Conservation (phyloP, 2,113 vertebrate genomes). For the Promerops cafer region DNA sequence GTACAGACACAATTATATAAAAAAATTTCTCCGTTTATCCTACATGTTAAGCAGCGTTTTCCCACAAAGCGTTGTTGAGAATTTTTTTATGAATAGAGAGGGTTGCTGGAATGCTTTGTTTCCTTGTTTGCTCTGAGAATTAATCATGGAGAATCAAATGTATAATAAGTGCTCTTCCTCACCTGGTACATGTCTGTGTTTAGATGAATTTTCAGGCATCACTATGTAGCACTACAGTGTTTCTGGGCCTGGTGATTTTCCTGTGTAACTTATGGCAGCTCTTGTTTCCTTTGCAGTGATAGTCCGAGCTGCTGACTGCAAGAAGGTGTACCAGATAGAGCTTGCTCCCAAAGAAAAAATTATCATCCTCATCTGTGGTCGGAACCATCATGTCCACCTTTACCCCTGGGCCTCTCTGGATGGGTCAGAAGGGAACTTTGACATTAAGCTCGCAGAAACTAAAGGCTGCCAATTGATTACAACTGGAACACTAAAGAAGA, state of each 20-base stretch:
- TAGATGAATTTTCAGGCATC: background rate
- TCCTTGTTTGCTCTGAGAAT: background rate
- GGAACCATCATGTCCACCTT: conserved; percentile 90
- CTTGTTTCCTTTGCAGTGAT: conserved; percentile 77
- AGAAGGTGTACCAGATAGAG: conserved; percentile 94
- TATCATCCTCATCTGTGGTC: conserved; percentile 84
- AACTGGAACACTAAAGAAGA: conserved; percentile 76
- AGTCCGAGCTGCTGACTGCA: conserved; percentile 90
- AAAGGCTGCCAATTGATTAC: conserved; percentile 91
- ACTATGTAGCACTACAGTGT: background rate
- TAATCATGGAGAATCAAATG: background rate
- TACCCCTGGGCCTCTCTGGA: conserved; percentile 88
- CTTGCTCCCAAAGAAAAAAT: conserved; percentile 87
- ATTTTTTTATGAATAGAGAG: background rate
- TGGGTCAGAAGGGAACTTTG: conserved; percentile 81
- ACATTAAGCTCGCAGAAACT: conserved; percentile 89
- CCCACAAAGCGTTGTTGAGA: background rate
- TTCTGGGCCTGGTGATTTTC: background rate
- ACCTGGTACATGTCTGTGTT: background rate
- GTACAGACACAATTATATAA: background rate
- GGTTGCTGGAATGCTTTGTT: background rate
- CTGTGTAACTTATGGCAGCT: background rate
- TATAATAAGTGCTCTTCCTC: background rate
- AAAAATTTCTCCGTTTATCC: background rate
- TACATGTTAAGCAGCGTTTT: background rate